Evolutionary conservation across 2,888 invertebrate genomes (phyloP), one percentile per base, ranked within the genome.

Genomic region (Willowsia nigromaculata): DNA sequence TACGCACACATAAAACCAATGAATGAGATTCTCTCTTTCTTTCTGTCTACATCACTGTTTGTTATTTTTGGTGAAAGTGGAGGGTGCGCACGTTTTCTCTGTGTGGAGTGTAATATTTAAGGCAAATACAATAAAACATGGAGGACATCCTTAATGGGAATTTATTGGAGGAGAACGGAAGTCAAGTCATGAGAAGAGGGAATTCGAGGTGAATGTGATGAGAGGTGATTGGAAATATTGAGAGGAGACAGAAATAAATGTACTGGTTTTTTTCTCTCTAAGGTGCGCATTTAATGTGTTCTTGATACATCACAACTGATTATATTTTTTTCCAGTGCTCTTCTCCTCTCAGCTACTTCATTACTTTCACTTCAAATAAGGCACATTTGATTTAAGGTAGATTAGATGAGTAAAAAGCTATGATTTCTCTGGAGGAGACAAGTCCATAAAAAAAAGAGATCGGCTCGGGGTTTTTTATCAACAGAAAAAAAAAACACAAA

Each of bases 41-140:
- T 40, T 22, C 40, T 22, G 7, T 78, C n/a, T n/a, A n/a, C n/a
- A n/a, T 53, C 15, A 27, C 4, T 76, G 50, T 13, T 76, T 18
- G 22, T 11, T 22, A n/a, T 71, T 1, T 40, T 68, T 22, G 27
- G 15, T 59, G 62, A 40, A n/a, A n/a, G n/a, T n/a, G n/a, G n/a
- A n/a, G n/a, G n/a, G n/a, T n/a, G n/a, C n/a, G n/a, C n/a, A n/a
- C n/a, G n/a, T n/a, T n/a, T n/a, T n/a, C n/a, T n/a, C n/a, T n/a
- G n/a, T 37, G 62, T 65, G 59, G 30, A 15, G 62, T 68, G 62
- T 81, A 25, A 83, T 83, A 68, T 27, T 47, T 62, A n/a, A 30
- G 9, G 65, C 22, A 83, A 84, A 84, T 71, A 74, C 33, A 65
- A 43, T 65, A 65, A 82, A 65, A 27, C 81, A 81, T 81, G 62